Conservation (phyloP, 2,797 vertebrate species). For the Platyrinchus mystaceus region DNA sequence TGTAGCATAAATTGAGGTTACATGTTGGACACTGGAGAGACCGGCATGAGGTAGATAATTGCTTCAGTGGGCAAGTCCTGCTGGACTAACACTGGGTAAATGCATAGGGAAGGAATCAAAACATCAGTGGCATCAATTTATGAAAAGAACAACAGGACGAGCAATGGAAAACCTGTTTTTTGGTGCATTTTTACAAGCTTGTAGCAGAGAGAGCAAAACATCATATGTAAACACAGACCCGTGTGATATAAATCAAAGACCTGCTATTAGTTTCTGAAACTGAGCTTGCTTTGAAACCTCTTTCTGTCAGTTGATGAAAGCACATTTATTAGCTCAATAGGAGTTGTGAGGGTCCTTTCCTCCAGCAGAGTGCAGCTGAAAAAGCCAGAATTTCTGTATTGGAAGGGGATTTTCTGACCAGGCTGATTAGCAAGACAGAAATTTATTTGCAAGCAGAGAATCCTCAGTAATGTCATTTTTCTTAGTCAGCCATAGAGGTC, state of each 20-base stretch:
- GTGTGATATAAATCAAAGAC: not conserved
- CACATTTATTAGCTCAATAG: not conserved
- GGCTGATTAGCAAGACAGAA: not conserved
- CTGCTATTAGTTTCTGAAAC: not conserved
- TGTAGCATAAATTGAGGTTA: not conserved
- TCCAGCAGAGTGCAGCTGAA: not conserved
- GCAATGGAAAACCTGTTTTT: not conserved
- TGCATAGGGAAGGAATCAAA: not conserved
- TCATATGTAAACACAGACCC: not conserved
- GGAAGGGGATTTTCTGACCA: not conserved
- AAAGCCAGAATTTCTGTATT: not conserved
- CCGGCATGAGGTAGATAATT: fast-evolving
- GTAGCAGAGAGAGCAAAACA: not conserved
- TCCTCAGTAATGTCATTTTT: not conserved
- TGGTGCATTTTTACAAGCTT: not conserved
- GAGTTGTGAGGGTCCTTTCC: not conserved
- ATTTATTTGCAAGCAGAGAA: not conserved
- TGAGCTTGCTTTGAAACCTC: not conserved
- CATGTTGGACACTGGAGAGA: not conserved
- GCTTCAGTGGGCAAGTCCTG: not conserved
- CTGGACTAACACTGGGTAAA: not conserved
- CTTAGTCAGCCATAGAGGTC: not conserved
- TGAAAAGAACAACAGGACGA: not conserved
- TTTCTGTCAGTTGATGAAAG: not conserved
- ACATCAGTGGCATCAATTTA: not conserved